These are phyloP conservation scores for Tryphoninae sp. DNA, from an alignment of 2,888 invertebrate species.

Conservation along the genomic window DNA sequence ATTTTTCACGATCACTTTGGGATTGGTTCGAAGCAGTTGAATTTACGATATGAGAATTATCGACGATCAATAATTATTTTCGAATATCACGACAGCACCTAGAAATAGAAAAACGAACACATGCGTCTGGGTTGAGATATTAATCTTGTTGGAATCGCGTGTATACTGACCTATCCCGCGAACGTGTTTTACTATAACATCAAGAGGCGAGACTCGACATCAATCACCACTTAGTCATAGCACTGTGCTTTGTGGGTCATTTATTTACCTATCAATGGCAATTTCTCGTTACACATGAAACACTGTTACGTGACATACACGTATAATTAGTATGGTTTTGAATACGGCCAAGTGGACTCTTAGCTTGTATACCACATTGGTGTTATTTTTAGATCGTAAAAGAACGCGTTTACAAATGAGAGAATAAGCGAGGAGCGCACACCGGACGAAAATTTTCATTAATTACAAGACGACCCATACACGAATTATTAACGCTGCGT, in stretches of 20 bases:
- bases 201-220: background rate
- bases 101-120: background rate
- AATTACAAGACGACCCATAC: constrained; percentile 1
- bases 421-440: constrained; percentile 2
- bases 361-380: background rate
- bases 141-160: constrained; percentile 17
- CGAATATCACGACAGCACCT: background rate
- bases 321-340: background rate
- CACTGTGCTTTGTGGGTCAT: constrained; percentile 24
- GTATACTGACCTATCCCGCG: constrained; percentile 47
- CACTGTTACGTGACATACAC: background rate
- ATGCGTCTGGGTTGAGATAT: background rate
- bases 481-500: background rate
- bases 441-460: constrained; percentile 22
- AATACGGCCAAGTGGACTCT: background rate
- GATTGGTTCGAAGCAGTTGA: background rate
- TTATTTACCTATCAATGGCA: constrained; percentile 20
- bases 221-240: constrained; percentile 14
- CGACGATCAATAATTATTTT: background rate
- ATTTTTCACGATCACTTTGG: background rate
- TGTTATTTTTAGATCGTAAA: constrained; percentile 14
- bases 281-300: background rate
- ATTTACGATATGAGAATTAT: background rate
- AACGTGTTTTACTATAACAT: constrained; percentile 35
- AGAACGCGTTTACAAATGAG: constrained; percentile 26